Evolutionary conservation across 2,888 invertebrate species (phyloP).

Genomic region (Agonopterix alstromeriana): DNA sequence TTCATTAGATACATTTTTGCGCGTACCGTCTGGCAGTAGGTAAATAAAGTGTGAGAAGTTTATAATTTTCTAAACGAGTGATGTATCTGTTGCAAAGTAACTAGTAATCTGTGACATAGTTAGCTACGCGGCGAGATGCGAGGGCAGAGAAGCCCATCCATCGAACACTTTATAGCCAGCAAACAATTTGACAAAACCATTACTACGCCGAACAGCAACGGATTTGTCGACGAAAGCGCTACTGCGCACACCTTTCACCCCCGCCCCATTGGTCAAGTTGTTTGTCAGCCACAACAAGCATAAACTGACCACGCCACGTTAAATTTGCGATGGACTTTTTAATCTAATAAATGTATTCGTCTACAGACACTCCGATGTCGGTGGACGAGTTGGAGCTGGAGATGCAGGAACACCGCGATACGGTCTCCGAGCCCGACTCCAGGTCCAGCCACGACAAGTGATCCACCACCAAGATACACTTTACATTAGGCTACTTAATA

Average conservation of each 20-base stretch:
- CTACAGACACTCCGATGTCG: conserved; percentile 63
- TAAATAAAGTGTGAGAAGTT: too few relatives aligned
- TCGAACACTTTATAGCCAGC: too few relatives aligned
- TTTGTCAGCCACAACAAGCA: neutral
- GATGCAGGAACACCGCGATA: conserved; percentile 39
- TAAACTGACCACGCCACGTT: neutral
- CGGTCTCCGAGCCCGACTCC: conserved; percentile 53
- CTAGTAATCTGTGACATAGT: too few relatives aligned
- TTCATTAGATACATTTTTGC: too few relatives aligned
- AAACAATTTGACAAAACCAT: too few relatives aligned
- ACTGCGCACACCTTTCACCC: neutral
- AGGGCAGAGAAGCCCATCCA: too few relatives aligned
- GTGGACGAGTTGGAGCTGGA: conserved; percentile 67
- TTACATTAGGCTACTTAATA: too few relatives aligned
- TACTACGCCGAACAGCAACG: too few relatives aligned
- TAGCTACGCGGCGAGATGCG: too few relatives aligned
- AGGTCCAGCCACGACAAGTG: conserved; percentile 59
- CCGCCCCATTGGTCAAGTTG: neutral
- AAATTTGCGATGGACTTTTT: neutral
- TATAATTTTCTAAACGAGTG: too few relatives aligned
- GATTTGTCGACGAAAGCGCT: neutral
- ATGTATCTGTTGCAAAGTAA: too few relatives aligned
- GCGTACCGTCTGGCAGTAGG: too few relatives aligned
- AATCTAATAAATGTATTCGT: neutral
- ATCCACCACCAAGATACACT: conserved; percentile 4